Percentiles rank a stretch among this genome's conserved stretches.
These are phyloP conservation scores for Chaenodraco wilsoni DNA, from an alignment of 2,797 vertebrate genomes.

Conservation along the genomic window DNA sequence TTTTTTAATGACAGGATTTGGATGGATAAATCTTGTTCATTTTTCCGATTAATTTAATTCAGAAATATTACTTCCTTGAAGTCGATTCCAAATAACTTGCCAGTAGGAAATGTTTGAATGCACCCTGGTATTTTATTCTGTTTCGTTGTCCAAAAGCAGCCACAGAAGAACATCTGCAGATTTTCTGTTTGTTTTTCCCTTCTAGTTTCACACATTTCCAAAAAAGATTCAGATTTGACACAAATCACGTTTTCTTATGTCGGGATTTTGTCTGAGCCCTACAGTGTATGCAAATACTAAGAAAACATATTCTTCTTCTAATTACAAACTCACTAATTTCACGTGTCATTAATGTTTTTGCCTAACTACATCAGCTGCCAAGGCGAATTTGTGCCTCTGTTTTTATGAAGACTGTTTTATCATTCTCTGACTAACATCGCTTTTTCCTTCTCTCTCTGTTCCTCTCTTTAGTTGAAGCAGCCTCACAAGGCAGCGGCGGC, in stretches of 20 bases:
- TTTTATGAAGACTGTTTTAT: neutral
- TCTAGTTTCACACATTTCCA: neutral
- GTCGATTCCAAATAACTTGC: constrained; percentile 15
- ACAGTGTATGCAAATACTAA: neutral
- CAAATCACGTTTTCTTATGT: neutral
- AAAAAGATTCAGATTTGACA: too few species aligned
- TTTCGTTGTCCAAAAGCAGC: constrained; percentile 6
- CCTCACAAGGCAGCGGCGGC: constrained; percentile 92
- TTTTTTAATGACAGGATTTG: constrained; percentile 50
- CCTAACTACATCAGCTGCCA: neutral
- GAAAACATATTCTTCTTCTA: neutral
- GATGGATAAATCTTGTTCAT: constrained; percentile 32
- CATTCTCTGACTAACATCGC: neutral
- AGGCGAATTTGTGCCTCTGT: neutral
- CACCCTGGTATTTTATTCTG: neutral
- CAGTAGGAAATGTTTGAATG: constrained; percentile 8
- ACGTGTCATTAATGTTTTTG: neutral
- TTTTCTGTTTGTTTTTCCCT: constrained; percentile 1
- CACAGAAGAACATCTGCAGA: constrained; percentile 11
- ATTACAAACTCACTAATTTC: neutral
- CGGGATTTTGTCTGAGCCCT: neutral
- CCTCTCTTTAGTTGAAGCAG: constrained; percentile 86
- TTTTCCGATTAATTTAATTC: neutral
- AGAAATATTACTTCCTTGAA: constrained; percentile 22
- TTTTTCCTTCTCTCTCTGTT: constrained; percentile 1